Conservation (phyloP, 2,113 vertebrate species). For the Hipposideros armiger region DNA sequence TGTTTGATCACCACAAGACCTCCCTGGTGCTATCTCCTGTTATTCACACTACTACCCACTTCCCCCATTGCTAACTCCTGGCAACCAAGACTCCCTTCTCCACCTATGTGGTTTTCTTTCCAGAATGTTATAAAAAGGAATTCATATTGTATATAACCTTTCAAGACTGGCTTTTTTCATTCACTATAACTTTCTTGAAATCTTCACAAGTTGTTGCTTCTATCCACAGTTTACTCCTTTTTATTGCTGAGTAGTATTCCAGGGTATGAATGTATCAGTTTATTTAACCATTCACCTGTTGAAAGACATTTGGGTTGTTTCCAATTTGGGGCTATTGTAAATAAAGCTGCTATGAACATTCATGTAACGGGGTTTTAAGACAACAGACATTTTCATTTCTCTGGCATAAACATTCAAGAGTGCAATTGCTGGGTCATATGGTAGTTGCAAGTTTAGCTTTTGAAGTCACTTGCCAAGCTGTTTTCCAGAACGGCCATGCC, state of each 20-base stretch:
- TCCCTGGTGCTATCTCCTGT: background rate
- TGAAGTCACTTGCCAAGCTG: background rate
- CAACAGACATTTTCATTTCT: slow-evolving; percentile 45
- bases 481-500: background rate
- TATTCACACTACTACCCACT: background rate
- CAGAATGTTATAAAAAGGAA: background rate
- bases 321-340: background rate
- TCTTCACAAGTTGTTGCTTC: background rate
- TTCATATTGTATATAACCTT: background rate
- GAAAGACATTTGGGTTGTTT: slow-evolving; percentile 40
- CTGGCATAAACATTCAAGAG: slow-evolving; percentile 30
- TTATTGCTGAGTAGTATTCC: slow-evolving; percentile 30
- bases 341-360: background rate
- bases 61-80: background rate
- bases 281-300: slow-evolving; percentile 46
- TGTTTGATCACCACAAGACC: background rate
- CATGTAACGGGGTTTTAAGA: background rate
- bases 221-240: slow-evolving; percentile 38
- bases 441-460: slow-evolving; percentile 51
- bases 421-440: slow-evolving; percentile 2
- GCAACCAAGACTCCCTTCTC: background rate
- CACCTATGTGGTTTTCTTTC: slow-evolving; percentile 1
- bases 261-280: background rate
- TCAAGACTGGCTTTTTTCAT: background rate
- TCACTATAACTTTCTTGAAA: slow-evolving; percentile 30